Evolutionary conservation across 2,797 vertebrate genomes (phyloP).

Genomic region (Tangara arthus): DNA sequence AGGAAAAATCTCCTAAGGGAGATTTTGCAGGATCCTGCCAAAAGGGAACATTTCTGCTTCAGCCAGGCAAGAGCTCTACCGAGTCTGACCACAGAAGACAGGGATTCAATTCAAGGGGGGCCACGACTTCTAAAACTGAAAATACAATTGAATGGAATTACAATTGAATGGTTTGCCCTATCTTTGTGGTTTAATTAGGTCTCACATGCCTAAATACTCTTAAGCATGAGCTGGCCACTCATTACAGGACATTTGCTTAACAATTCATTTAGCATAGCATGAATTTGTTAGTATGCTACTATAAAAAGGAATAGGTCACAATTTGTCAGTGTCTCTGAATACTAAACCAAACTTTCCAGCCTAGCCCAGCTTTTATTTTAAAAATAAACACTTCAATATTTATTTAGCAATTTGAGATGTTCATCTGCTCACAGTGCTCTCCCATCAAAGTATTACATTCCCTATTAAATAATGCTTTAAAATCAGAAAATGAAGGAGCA

Average conservation of each 20-base stretch:
- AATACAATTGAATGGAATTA: constrained; percentile 24
- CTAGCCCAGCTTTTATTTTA: constrained; percentile 11
- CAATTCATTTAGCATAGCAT: background rate
- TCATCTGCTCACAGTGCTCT: constrained; percentile 28
- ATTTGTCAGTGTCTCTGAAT: background rate
- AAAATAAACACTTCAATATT: constrained; percentile 43
- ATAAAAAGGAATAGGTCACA: background rate
- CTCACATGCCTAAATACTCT: background rate
- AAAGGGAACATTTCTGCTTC: background rate
- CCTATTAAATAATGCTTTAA: background rate
- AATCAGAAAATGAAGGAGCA: background rate
- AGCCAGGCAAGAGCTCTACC: background rate
- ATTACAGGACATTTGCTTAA: background rate
- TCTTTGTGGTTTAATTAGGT: background rate
- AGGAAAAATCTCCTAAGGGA: background rate
- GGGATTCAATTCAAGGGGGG: background rate
- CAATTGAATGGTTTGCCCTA: constrained; percentile 1
- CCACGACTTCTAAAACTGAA: background rate
- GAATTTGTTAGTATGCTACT: background rate
- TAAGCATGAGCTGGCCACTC: background rate
- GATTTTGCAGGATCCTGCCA: background rate
- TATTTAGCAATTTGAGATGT: constrained; percentile 29
- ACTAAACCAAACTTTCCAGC: constrained; percentile 3
- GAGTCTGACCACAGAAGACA: background rate
- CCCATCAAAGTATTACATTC: background rate